Percentiles rank a stretch among this genome's conserved stretches.
phyloP scores from a whole-genome alignment of 30 jellyfish, hydroid and myxozoan genomes.

The Aurelia sp. region DNA sequence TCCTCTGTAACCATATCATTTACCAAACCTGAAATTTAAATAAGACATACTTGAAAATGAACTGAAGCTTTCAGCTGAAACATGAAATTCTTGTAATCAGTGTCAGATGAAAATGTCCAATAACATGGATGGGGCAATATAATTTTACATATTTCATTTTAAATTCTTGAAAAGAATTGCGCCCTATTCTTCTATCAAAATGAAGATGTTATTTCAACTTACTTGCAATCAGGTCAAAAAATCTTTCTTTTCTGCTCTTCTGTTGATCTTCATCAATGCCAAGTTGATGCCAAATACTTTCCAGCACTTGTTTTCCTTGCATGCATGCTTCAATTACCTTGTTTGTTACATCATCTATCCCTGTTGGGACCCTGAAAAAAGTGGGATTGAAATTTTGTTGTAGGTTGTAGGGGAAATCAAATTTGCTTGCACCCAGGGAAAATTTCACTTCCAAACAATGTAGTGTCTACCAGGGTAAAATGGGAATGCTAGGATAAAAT shows the following conservation, averaged over 20 bases:
- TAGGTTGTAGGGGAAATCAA: no score
- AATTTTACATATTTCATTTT: no score
- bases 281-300: slow-evolving; percentile 84
- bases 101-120: no score
- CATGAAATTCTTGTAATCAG: no score
- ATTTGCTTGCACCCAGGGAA: no score
- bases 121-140: no score
- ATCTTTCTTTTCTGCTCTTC: slow-evolving; percentile 78
- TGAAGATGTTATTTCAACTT: background rate
- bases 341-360: slow-evolving; percentile 12
- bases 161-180: no score
- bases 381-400: no score
- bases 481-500: no score
- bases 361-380: slow-evolving; percentile 7
- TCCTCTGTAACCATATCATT: slow-evolving; percentile 95
- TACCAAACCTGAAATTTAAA: slow-evolving; percentile 66
- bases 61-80: background rate
- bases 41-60: background rate
- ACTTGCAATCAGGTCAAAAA: slow-evolving; percentile 84
- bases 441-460: no score
- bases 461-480: no score
- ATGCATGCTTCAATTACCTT: slow-evolving; percentile 40
- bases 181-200: no score
- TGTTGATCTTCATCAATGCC: slow-evolving; percentile 92
- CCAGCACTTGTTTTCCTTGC: slow-evolving; percentile 46